Conservation (phyloP, 2,888 invertebrate genomes). For the Drosophila longiperda region DNA sequence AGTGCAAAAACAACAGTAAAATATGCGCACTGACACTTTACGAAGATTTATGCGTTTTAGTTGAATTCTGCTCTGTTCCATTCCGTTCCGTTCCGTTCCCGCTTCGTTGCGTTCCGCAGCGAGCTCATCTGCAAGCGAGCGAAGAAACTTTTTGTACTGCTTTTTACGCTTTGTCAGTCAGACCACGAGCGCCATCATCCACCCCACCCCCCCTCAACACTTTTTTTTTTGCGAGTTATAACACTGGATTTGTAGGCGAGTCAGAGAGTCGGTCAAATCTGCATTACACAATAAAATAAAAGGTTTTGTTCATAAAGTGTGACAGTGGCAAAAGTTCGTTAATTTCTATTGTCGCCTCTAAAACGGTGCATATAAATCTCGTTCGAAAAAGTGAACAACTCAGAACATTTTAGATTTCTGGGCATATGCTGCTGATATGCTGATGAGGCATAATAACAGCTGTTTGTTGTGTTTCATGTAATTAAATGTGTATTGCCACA, state of each 20-base stretch:
- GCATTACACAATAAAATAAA: constrained; percentile 47
- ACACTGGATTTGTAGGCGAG: constrained; percentile 41
- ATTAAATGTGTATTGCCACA: not conserved
- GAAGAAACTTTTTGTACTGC: constrained; percentile 48
- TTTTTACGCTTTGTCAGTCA: constrained; percentile 42
- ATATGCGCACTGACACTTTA: constrained; percentile 79
- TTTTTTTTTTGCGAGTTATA: constrained; percentile 15
- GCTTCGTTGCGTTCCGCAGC: constrained; percentile 21
- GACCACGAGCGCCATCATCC: no score
- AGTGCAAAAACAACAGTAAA: constrained; percentile 57
- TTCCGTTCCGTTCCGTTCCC: constrained; percentile 11
- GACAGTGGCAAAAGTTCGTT: constrained; percentile 8
- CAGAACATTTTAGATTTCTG: not conserved
- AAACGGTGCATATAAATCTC: not conserved
- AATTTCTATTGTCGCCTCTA: not conserved
- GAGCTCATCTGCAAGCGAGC: constrained; percentile 56
- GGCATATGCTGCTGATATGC: not conserved
- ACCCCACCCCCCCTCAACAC: not conserved
- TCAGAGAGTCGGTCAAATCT: constrained; percentile 57
- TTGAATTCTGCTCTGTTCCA: constrained; percentile 57
- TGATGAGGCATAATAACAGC: not conserved
- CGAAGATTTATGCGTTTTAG: constrained; percentile 80
- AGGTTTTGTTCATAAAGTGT: constrained; percentile 23
- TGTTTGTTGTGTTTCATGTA: not conserved
- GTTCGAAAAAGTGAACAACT: not conserved